Evolutionary conservation across 2,113 vertebrate species (phyloP), one percentile per base, ranked within the genome.

Genomic region (Ictalurus furcatus): DNA sequence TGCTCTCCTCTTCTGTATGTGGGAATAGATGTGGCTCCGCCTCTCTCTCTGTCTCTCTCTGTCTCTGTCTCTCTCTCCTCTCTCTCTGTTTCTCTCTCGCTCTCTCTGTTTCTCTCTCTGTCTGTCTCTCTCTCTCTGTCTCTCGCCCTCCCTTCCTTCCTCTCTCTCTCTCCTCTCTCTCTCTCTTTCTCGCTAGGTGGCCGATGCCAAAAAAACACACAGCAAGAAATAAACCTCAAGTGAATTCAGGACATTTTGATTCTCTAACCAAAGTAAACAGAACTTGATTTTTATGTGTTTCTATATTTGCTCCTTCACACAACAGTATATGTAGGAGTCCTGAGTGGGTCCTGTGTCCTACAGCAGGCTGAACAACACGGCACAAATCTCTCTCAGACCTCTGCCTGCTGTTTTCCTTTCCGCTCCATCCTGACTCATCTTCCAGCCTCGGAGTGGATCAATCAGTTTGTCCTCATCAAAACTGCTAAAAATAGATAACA

Each of bases 391-490:
- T 28, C 48, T 56, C 59, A 28, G 25, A 48, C 56, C 58, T 87
- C 74, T 7, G 14, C 52, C 40, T 71, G 37, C 25, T 71, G 21
- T 76, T 71, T 88, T 52, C 40, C 81, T 63, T 61, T 84, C 28
- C 19, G 13, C n/a, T 67, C 34, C 23, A 56, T 79, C 67, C 83
- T 79, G 88, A 89, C 81, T 63, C 88, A 84, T 89, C 59, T 85
- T 79, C 56, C 63, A 56, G 21, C 13, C 59, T 58, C 59, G 67
- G 88, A 85, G 61, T 84, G 28, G 69, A 84, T 84, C 86, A 69
- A 87, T 87, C 86, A 67, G 59, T 69, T 87, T 81, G 86, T 87
- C 86, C 87, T 88, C 78, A 69, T 54, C 67, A 67, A 82, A 48
- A 67, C 61, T n/a, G 14, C 82, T 88, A 85, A 85, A 85, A 88